A percentile compares a stretch with the other conserved stretches of the same genome.
These are phyloP conservation scores for Epinotia ramella DNA, from an alignment of 2,888 invertebrate genomes.

Conservation along the genomic window DNA sequence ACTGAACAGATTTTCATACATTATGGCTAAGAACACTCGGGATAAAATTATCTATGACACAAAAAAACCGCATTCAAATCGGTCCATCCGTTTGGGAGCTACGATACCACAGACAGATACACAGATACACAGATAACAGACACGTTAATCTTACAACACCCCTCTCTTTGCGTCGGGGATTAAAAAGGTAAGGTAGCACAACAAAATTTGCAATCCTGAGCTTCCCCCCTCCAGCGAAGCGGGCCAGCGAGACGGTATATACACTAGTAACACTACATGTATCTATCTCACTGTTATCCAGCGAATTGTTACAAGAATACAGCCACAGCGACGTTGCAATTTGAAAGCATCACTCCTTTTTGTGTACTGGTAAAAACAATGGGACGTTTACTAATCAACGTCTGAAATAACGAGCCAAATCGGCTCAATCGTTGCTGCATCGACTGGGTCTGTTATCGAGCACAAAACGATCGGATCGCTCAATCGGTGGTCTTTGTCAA, in stretches of 20 bases:
- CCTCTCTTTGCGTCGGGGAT: too few species aligned
- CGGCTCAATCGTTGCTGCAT: conserved; percentile 34
- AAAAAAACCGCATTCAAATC: too few species aligned
- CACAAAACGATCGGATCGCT: conserved; percentile 47
- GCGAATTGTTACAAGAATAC: not conserved
- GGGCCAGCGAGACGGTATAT: not conserved
- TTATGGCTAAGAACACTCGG: too few species aligned
- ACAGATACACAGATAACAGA: too few species aligned
- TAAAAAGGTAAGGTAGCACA: too few species aligned
- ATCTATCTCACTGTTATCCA: not conserved
- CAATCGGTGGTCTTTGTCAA: conserved; percentile 49
- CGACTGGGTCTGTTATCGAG: conserved; percentile 45
- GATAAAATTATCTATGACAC: too few species aligned
- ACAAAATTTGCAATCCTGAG: too few species aligned
- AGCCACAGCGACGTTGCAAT: conserved; percentile 17
- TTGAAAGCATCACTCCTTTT: conserved; percentile 14
- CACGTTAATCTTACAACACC: too few species aligned
- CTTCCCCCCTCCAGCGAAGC: too few species aligned
- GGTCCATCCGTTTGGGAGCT: too few species aligned
- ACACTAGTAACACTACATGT: not conserved
- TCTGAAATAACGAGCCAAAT: conserved; percentile 48
- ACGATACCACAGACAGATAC: too few species aligned
- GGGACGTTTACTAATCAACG: conserved; percentile 44
- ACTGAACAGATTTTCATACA: too few species aligned
- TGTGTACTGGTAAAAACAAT: conserved; percentile 34